Percentiles rank a stretch among this genome's conserved stretches.
phyloP scores from a whole-genome alignment of 2,888 invertebrate species.

The Apamea anceps region DNA sequence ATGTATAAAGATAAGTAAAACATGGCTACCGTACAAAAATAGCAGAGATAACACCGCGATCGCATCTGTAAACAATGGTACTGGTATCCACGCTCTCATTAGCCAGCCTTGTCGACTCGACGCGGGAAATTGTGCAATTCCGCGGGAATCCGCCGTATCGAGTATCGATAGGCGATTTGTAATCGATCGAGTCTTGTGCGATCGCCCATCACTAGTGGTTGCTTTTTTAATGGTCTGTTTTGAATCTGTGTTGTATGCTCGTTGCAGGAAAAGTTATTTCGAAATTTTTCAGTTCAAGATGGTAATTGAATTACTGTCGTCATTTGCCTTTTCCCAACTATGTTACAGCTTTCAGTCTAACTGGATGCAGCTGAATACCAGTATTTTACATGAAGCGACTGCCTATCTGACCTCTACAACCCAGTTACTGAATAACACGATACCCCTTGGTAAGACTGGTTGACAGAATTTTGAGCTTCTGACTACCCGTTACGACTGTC shows the following conservation, averaged over 20 bases:
- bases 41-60: constrained; percentile 84
- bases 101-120: constrained; percentile 84
- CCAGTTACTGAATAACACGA: no score
- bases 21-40: constrained; percentile 88
- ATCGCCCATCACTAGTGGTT: constrained; percentile 62
- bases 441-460: not conserved
- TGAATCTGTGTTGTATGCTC: constrained; percentile 1
- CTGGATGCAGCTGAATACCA: not conserved
- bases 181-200: constrained; percentile 78
- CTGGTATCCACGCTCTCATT: constrained; percentile 88
- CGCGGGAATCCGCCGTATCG: constrained; percentile 82
- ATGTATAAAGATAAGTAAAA: constrained; percentile 85
- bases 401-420: no score
- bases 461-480: not conserved
- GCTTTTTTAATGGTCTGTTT: constrained; percentile 65
- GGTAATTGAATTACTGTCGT: not conserved
- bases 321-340: not conserved
- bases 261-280: constrained; percentile 3
- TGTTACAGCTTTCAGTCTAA: not conserved
- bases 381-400: no score
- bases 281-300: constrained; percentile 6
- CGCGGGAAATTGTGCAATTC: constrained; percentile 85
- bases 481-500: not conserved
- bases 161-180: constrained; percentile 81
- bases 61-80: constrained; percentile 89